Percentiles rank a stretch among this genome's conserved stretches.
Conservation (phyloP, 2,113 vertebrate species). For the Epinephelus cyanopodus region DNA sequence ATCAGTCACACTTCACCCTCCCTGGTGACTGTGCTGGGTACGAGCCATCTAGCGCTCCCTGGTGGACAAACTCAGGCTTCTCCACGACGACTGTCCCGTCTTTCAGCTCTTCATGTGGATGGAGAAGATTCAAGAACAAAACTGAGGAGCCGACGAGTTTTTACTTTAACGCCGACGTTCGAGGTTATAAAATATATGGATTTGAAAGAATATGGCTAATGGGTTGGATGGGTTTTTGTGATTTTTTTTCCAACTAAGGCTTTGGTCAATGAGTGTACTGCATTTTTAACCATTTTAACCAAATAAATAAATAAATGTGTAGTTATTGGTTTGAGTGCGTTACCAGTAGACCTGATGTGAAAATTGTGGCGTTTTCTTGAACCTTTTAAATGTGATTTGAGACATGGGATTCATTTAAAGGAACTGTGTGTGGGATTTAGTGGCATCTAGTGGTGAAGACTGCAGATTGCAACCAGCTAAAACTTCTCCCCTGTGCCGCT, state of each 20-base stretch:
- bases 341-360: conserved; percentile 34
- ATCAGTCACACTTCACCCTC: conserved; percentile 8
- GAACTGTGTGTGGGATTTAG: too few species aligned
- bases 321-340: conserved; percentile 74
- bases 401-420: background rate
- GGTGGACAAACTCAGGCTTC: conserved; percentile 54
- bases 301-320: conserved; percentile 78
- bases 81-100: conserved; percentile 31
- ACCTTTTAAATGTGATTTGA: background rate
- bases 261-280: conserved; percentile 83
- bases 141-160: conserved; percentile 29
- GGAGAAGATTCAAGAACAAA: conserved; percentile 30
- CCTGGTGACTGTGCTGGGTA: background rate
- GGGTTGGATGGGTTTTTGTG: conserved; percentile 77
- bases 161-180: conserved; percentile 6
- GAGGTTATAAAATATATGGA: conserved; percentile 38
- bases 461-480: too few species aligned
- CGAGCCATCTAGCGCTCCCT: background rate
- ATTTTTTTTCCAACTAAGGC: conserved; percentile 69
- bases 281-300: conserved; percentile 80
- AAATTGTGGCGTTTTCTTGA: conserved; percentile 12
- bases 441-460: too few species aligned
- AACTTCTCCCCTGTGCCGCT: too few species aligned
- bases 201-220: conserved; percentile 68
- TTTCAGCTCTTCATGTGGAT: conserved; percentile 46